Evolutionary conservation across 2,113 vertebrate species (phyloP), one percentile per base, ranked within the genome.

Genomic region (Murina feae): DNA sequence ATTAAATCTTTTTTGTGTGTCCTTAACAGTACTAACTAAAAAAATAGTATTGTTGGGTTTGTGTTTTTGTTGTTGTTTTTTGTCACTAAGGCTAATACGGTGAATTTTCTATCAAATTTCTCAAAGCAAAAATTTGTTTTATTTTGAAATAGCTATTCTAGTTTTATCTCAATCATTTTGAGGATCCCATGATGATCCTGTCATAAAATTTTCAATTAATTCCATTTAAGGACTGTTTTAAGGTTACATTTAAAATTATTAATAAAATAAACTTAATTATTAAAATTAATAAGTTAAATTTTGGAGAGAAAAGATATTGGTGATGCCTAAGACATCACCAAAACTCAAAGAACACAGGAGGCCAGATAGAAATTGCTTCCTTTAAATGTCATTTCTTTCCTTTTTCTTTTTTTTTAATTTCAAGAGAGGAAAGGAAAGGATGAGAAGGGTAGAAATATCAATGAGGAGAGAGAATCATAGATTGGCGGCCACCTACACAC

Each of bases 181-280:
- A 82, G n/a, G 21, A 66, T 86, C 55, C 7, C 47, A 23, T 89
- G 80, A 44, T 55, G 4, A 4, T 39, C 18, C 37, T 90, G 5
- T 74, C 49, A 51, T 75, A 86, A 86, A 72, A 90, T 82, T 80
- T 69, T 90, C 35, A 53, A 0, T 84, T 96, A 82, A 78, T 91
- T 89, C 63, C 9, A 6, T 58, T 74, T 92, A 72, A 83, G 63
- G 18, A 76, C 44, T 83, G 7, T 88, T 86, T 80, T 60, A 71
- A 53, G 8, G 30, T 81, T 81, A 63, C 28, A 88, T 23, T 74
- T 80, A 5, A 63, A 71, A 71, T 69, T 86, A 37, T 78, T 42
- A 79, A 60, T 79, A 69, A 68, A 69, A 55, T 66, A 28, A 92
- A 39, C 20, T 23, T 53, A 17, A 42, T 81, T 53, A 74, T 23